Percentiles rank a stretch among this genome's conserved stretches.
Conservation (phyloP, 2,113 vertebrate species). For the Cavia aperea region DNA sequence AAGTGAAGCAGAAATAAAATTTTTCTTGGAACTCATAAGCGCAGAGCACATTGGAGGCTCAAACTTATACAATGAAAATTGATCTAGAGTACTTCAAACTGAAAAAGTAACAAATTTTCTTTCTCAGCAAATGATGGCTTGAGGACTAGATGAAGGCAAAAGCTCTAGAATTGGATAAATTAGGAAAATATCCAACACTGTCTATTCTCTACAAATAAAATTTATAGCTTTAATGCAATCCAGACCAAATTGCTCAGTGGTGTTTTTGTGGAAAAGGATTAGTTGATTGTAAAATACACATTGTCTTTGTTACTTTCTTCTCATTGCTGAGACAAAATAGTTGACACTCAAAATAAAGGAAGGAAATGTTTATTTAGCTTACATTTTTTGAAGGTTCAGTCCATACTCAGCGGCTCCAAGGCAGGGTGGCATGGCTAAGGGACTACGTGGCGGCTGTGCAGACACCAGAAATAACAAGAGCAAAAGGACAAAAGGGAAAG, state of each 20-base stretch:
- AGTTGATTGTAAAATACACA: neutral
- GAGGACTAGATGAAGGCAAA: neutral
- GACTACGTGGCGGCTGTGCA: too few relatives aligned
- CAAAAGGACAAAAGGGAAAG: too few relatives aligned
- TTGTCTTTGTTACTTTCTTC: too few relatives aligned
- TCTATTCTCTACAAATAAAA: neutral
- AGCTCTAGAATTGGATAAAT: neutral
- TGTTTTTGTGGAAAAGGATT: constrained; percentile 11
- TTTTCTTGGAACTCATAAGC: neutral
- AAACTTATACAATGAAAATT: neutral
- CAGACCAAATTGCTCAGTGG: neutral
- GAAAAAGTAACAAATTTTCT: neutral
- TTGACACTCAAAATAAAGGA: too few relatives aligned
- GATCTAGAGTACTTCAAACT: neutral
- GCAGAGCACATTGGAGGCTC: neutral
- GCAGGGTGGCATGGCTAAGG: too few relatives aligned
- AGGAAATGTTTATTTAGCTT: too few relatives aligned
- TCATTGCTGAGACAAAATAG: too few relatives aligned
- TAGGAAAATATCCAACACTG: neutral
- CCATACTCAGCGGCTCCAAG: too few relatives aligned
- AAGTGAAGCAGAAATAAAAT: neutral
- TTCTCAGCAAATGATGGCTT: neutral
- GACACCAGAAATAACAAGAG: too few relatives aligned
- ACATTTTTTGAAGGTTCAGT: too few relatives aligned
- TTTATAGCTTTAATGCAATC: neutral